A percentile compares a stretch with the other conserved stretches of the same genome.
Conservation (phyloP, 1,140 invertebrate species). For the Pachyrhynchus sulphureomaculatus region DNA sequence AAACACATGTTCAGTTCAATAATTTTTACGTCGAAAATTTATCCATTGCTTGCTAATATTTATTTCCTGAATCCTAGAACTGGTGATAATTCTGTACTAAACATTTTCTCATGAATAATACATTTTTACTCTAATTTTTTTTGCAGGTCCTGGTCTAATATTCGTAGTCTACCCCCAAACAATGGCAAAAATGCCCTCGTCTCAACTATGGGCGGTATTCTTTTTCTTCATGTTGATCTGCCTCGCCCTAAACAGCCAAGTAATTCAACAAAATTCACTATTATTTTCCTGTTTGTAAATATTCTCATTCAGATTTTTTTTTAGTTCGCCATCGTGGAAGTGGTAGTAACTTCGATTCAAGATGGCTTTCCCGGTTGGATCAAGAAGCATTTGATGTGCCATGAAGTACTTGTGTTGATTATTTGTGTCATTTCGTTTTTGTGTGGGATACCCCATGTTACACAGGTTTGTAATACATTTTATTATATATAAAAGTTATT, state of each 20-base stretch:
- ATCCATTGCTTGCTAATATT: too few species aligned
- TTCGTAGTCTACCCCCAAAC: slow-evolving; percentile 91
- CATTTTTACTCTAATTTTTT: too few species aligned
- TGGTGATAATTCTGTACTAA: too few species aligned
- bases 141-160: slow-evolving; percentile 80
- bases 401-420: slow-evolving; percentile 81
- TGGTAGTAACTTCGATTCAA: slow-evolving; percentile 88
- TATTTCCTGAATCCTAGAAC: too few species aligned
- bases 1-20: too few species aligned
- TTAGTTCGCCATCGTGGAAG: slow-evolving; percentile 87
- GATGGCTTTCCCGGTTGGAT: slow-evolving; percentile 87
- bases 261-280: slow-evolving; percentile 53
- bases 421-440: slow-evolving; percentile 82
- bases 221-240: slow-evolving; percentile 92
- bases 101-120: too few species aligned
- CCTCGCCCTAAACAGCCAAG: slow-evolving; percentile 88
- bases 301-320: slow-evolving; percentile 47
- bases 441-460: slow-evolving; percentile 81
- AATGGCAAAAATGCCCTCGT: slow-evolving; percentile 83
- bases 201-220: slow-evolving; percentile 81
- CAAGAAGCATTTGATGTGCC: slow-evolving; percentile 75
- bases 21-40: too few species aligned
- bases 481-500: too few species aligned
- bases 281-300: slow-evolving; percentile 18
- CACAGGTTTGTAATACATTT: slow-evolving; percentile 58